Conservation (phyloP, 2,113 vertebrate genomes). For the Elephantulus edwardii region DNA sequence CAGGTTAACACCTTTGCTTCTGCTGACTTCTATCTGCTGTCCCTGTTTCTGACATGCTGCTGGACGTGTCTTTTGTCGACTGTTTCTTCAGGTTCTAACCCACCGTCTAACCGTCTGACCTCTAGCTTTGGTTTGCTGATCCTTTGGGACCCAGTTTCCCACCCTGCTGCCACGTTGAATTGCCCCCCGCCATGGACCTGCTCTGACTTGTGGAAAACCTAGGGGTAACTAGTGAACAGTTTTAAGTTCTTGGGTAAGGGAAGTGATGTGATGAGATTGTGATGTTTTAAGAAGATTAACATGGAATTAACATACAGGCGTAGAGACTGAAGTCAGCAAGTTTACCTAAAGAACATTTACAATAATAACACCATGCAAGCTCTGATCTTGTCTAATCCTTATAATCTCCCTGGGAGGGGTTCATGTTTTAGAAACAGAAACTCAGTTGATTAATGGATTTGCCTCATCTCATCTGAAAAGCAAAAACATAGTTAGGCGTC, state of each 20-base stretch:
- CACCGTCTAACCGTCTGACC: neutral
- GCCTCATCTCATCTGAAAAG: neutral
- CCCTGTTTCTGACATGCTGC: neutral
- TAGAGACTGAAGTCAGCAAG: neutral
- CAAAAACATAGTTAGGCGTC: neutral
- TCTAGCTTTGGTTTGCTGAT: neutral
- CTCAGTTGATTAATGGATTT: neutral
- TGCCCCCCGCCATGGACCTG: neutral
- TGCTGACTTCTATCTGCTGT: neutral
- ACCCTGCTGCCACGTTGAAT: neutral
- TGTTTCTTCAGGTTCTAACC: neutral
- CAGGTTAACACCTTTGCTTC: neutral
- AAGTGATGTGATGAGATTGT: neutral
- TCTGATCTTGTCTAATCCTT: neutral
- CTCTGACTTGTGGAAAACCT: neutral
- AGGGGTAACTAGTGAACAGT: neutral
- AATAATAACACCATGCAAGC: neutral
- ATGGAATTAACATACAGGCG: neutral
- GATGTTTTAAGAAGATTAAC: slow-evolving; percentile 33
- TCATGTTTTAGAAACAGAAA: neutral
- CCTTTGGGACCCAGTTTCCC: neutral
- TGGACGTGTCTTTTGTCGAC: neutral
- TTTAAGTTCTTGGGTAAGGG: neutral
- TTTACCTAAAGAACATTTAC: neutral
- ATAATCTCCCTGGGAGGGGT: neutral